These are phyloP conservation scores for Sinella curviseta DNA, from an alignment of 1,140 invertebrate species.

Conservation along the genomic window DNA sequence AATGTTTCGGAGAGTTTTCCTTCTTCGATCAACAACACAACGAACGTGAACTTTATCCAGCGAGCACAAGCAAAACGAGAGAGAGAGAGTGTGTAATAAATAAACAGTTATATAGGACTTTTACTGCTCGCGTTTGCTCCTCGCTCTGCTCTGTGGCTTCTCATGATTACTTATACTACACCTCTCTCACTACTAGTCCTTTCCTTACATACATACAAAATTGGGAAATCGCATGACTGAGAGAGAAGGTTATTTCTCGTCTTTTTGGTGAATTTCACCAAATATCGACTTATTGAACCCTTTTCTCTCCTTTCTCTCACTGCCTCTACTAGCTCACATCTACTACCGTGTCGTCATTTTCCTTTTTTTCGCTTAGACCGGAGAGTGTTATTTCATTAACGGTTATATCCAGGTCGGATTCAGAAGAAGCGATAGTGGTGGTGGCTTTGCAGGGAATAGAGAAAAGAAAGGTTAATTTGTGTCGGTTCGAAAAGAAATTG, in stretches of 20 bases:
- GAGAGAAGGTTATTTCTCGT: conserved; percentile 24
- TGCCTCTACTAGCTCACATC: background rate
- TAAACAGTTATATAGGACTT: too few relatives aligned
- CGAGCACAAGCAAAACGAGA: background rate
- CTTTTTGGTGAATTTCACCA: conserved; percentile 19
- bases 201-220: background rate
- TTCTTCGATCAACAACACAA: background rate
- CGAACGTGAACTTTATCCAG: background rate
- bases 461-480: background rate
- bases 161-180: too few relatives aligned
- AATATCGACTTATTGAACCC: conserved; percentile 23
- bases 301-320: background rate
- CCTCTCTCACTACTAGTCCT: too few relatives aligned
- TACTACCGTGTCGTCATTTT: conserved; percentile 5
- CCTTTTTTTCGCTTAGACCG: background rate
- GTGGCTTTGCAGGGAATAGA: too few relatives aligned
- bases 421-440: too few relatives aligned
- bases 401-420: background rate
- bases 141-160: too few relatives aligned
- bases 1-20: background rate
- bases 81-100: background rate
- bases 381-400: conserved; percentile 5
- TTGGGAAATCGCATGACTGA: conserved; percentile 21
- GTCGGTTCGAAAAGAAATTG: too few relatives aligned
- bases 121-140: too few relatives aligned